Conservation (phyloP, 2,797 vertebrate genomes). For the Rhodeus uyekii region DNA sequence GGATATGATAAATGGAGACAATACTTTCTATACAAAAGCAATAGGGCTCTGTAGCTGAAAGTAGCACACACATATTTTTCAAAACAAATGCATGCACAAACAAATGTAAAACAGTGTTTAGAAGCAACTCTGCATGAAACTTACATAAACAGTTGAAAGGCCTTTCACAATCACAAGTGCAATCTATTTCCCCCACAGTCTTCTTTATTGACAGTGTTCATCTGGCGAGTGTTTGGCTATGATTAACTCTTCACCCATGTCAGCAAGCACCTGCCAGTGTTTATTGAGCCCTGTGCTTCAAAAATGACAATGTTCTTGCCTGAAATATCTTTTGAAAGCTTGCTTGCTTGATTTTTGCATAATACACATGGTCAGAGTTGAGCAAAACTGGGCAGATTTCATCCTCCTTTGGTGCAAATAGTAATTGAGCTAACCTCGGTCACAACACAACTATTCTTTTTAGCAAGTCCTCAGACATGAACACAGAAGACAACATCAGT, state of each 20-base stretch:
- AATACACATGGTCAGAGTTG: not conserved
- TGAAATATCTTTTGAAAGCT: conserved; percentile 60
- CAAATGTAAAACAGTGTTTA: not conserved
- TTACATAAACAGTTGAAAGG: conserved; percentile 13
- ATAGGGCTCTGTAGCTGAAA: too few species aligned
- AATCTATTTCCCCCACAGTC: conserved; percentile 37
- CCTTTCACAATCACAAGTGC: conserved; percentile 39
- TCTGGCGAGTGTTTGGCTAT: conserved; percentile 40
- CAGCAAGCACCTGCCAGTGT: conserved; percentile 51
- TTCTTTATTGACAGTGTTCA: conserved; percentile 49
- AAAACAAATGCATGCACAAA: not conserved
- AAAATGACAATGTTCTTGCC: conserved; percentile 49
- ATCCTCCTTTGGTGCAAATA: not conserved
- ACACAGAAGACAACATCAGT: not conserved
- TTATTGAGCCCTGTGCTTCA: conserved; percentile 43
- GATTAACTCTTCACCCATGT: conserved; percentile 48
- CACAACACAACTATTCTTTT: not conserved
- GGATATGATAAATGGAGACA: too few species aligned
- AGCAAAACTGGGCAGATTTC: not conserved
- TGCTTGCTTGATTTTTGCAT: conserved; percentile 52
- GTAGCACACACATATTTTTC: too few species aligned
- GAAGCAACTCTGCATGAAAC: not conserved
- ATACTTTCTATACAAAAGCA: too few species aligned
- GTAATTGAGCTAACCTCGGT: not conserved
- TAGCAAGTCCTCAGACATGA: not conserved